Evolutionary conservation across 2,797 vertebrate species (phyloP).

Genomic region (Falco concolor): DNA sequence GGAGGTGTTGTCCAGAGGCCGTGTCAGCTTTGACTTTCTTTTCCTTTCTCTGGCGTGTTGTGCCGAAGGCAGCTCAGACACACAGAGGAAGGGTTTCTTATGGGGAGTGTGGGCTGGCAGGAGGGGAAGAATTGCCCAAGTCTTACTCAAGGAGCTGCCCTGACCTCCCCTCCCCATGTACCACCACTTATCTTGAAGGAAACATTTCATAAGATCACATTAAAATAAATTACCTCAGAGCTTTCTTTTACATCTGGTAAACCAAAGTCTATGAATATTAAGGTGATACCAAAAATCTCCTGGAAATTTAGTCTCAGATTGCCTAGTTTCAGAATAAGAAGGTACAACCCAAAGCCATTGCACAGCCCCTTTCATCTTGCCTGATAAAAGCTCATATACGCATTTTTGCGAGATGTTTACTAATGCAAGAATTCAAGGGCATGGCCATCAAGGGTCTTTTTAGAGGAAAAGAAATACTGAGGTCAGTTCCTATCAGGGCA

Average conservation of each 20-base stretch:
- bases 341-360: background rate
- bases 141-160: background rate
- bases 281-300: background rate
- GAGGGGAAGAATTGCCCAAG: background rate
- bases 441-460: background rate
- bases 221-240: background rate
- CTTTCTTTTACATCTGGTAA: background rate
- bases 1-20: background rate
- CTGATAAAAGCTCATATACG: background rate
- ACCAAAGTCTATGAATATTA: background rate
- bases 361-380: background rate
- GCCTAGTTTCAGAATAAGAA: background rate
- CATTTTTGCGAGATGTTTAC: background rate
- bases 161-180: background rate
- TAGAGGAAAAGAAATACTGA: background rate
- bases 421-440: background rate
- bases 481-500: background rate
- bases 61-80: background rate
- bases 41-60: background rate
- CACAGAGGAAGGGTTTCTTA: background rate
- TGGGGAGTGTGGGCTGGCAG: rapidly evolving
- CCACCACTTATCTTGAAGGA: background rate
- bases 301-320: background rate
- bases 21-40: rapidly evolving
- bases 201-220: background rate